Base-by-base conservation (phyloP, 2,797 vertebrate species). In the Diglossa cyanea region DNA sequence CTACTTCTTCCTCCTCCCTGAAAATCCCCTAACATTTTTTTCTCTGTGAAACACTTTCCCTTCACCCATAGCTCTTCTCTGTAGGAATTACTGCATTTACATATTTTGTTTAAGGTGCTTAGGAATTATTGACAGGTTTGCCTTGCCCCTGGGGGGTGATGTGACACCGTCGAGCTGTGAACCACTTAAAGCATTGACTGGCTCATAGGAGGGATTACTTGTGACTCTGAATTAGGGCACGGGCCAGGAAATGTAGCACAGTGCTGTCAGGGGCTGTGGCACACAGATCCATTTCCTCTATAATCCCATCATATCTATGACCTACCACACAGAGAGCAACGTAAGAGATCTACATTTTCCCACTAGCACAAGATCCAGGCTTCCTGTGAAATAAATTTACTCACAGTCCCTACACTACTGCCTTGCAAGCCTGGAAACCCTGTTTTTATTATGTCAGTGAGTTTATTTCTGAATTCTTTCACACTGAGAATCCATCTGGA, bases 241-340 rank as follows among this genome's bases (percentile, higher is more conserved):
- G 4, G 95, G 88, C 89, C 93, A 96, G 96, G 98, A 97, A 98
- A 97, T 98, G 98, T 97, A 98, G 96, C 94, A 97, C 98, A 98
- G 96, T 98, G 97, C 98, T 98, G 96, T 98, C 98, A 98, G 96
- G 97, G 96, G 96, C 97, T 96, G 97, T 97, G 97, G 97, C 98
- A 96, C 76, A 86, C 53, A 83, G 95, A 98, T 98, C 95, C 85
- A 96, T 97, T 98, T 96, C 86, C 95, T 98, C 98, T 98, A 97
- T 97, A 97, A 96, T 93, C 53, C 96, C 84, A 93, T 97, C 93
- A 93, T 97, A 96, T 97, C 93, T 97, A 76, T 83, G 97, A 95
- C 77, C 89, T 94, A 95, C 93, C 96, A 97, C 97, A 97, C 88
- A 76, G 45, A 86, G 86, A 92, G 94, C 90, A 93, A 97, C 3